Base-by-base conservation (phyloP, 2,113 vertebrate species). In the Actenoides lindsayi region DNA sequence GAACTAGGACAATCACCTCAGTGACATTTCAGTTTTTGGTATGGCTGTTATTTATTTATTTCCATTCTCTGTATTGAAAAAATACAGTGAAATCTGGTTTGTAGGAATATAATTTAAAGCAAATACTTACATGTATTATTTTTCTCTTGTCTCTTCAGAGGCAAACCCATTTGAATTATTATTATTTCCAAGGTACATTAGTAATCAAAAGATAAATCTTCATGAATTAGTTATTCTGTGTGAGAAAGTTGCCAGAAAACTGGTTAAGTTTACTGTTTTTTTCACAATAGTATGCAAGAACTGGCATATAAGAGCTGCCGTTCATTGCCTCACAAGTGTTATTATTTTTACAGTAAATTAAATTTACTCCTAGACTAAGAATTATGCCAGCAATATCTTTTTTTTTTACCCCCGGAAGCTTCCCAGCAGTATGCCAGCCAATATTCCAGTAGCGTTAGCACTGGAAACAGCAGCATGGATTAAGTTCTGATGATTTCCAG, bases 11-110 rank as follows among this genome's bases (percentile, higher is more conserved):
- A 76, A 68, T 7, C 6, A 37, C 39, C 67, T 86, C 20, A 28
- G 18, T 17, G 41, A 81, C 44, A 78, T 41, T 76, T 75, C 42
- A 42, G 10, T 1, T 65, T 89, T 74, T 23, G 4, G 21, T 2
- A 11, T 28, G 44, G 44, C 23, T 18, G 5, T 62, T 33, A 5
- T 42, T 86, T 57, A 30, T 75, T 79, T 68, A 17, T n/a, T 84
- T 73, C 21, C 4, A 44, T 70, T 92, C 48, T 81, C 62, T 88
- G 54, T 89, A 73, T 5, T 46, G 65, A 81, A 96, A 97, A 95
- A 89, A 85, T 35, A 59, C 53, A 60, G 21, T 64, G 28, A 93
- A 77, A 69, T 50, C 21, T 46, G 16, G 3, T 60, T 73, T 86
- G 53, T 5, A 20, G 63, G 10, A 80, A 57, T 69, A 48, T 39